These are phyloP conservation scores for Rhyacophila evoluta DNA, from an alignment of 2,888 invertebrate genomes.

Conservation along the genomic window DNA sequence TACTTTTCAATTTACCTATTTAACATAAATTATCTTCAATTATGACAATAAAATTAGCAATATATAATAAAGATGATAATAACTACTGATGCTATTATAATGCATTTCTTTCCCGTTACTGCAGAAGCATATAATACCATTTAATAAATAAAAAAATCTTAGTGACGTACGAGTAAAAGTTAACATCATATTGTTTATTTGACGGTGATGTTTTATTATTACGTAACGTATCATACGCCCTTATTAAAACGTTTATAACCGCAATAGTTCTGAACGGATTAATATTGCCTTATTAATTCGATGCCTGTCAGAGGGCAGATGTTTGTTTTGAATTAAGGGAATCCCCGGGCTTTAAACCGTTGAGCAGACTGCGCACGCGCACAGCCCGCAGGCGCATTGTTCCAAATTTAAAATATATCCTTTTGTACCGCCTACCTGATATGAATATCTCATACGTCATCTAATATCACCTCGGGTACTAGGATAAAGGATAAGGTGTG, in stretches of 20 bases:
- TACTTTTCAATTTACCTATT: too few relatives aligned
- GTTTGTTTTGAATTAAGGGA: constrained; percentile 29
- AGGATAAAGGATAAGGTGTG: constrained; percentile 1
- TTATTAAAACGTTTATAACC: background rate
- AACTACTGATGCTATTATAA: too few relatives aligned
- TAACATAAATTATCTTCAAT: too few relatives aligned
- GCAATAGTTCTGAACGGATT: background rate
- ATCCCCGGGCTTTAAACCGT: constrained; percentile 39
- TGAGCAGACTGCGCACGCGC: constrained; percentile 36
- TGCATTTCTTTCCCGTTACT: too few relatives aligned
- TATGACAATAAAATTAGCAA: too few relatives aligned
- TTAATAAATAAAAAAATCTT: too few relatives aligned
- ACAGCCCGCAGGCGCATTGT: constrained; percentile 43
- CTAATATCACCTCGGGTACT: constrained; percentile 30
- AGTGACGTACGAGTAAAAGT: too few relatives aligned
- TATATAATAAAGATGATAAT: too few relatives aligned
- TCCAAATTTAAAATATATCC: constrained; percentile 35
- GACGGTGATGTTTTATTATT: too few relatives aligned
- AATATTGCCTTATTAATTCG: background rate
- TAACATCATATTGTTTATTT: too few relatives aligned
- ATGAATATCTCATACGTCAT: constrained; percentile 26
- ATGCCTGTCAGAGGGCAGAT: constrained; percentile 8
- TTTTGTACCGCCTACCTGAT: constrained; percentile 28
- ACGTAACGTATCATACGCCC: background rate
- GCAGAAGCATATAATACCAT: too few relatives aligned